Conservation (phyloP, 92 coral and sea anemone species). For the Epizoanthus ramosus region DNA sequence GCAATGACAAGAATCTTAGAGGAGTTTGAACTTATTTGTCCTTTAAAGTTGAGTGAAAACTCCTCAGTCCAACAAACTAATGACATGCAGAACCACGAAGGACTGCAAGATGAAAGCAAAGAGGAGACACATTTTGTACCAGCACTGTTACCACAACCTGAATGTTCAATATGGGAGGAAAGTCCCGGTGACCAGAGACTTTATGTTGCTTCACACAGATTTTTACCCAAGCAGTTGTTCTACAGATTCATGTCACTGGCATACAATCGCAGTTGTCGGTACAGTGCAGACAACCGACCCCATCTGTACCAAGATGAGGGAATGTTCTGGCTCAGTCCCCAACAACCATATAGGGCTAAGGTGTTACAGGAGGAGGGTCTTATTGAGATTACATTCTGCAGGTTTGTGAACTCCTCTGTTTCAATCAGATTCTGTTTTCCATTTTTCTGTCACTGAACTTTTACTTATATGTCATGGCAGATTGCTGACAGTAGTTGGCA, state of each 20-base stretch:
- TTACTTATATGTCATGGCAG: too few relatives aligned
- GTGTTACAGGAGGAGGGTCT: not conserved
- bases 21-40: not conserved
- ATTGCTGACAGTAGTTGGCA: too few relatives aligned
- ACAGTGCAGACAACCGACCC: constrained; percentile 24
- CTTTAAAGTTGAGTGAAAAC: not conserved
- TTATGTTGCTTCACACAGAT: constrained; percentile 17
- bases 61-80: not conserved
- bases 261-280: not conserved
- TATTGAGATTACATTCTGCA: not conserved
- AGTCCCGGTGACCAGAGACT: not conserved
- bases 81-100: not conserved
- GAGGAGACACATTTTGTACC: constrained; percentile 17
- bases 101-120: constrained; percentile 5
- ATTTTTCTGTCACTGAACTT: too few relatives aligned
- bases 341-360: not conserved
- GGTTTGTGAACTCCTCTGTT: not conserved
- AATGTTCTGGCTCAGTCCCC: constrained; percentile 7
- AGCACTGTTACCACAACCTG: not conserved
- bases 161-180: not conserved
- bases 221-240: constrained; percentile 12
- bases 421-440: too few relatives aligned
- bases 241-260: constrained; percentile 24
- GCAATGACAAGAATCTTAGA: constrained; percentile 2
- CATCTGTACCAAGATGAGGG: constrained; percentile 6